Base-by-base conservation (phyloP, 2,888 invertebrate species). In the Taenaris catops region DNA sequence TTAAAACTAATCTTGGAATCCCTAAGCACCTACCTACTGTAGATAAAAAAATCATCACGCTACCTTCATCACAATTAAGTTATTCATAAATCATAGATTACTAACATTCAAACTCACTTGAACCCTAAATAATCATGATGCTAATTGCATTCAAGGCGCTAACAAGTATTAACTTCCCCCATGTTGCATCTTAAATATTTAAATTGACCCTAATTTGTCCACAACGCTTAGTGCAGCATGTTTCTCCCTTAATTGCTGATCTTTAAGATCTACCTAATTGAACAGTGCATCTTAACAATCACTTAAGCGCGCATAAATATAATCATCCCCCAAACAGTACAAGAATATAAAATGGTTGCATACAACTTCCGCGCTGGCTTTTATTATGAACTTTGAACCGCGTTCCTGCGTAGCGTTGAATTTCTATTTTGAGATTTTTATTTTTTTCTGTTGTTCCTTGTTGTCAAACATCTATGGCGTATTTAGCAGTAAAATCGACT, bases 181-280 rank as follows among this genome's bases (percentile, higher is more conserved):
- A 58, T 62, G 65, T 70, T 63, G 53, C 63, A 55, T 53, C 47
- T 55, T 39, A 56, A 63, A 63, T 72, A 68, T 78, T 70, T 58
- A 79, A 70, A 73, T 70, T 68, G 58, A 58, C 66, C 65, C 62
- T 66, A 70, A 72, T 71, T 63, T 55, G 53, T 55, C 49, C 48
- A 31, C 26, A 53, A 53, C 42, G 61, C 63, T 59, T 63, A 59
- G 53, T 46, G 38, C n/a, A 64, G 70, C 69, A 56, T 33, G 49
- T 64, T 74, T 72, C 32, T 52, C 39, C 67, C 68, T 60, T 64
- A 64, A 64, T 69, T 63, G 54, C 38, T 43, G 39, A 45, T 51
- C 55, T 58, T 58, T 44, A 64, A 54, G 58, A 58, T 55, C 58
- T 23, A 31, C 16, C 16, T 61, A 56, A 65, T 65, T 61, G 57